These are phyloP conservation scores for Sycobia sp. DNA, from an alignment of 1,140 invertebrate genomes.

Conservation along the genomic window DNA sequence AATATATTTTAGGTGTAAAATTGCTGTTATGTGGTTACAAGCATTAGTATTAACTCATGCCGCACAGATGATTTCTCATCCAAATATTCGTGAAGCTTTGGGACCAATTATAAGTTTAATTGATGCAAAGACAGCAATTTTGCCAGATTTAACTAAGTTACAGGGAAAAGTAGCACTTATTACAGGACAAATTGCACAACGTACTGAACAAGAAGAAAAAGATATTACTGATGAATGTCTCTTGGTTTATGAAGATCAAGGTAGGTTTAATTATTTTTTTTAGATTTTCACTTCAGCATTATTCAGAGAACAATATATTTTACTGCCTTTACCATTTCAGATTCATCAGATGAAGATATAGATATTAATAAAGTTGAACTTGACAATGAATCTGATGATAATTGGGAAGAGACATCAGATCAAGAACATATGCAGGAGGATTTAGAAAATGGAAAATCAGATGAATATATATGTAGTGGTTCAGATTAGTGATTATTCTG, in stretches of 20 bases:
- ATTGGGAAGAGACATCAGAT: conserved; percentile 59
- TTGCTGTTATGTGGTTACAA: conserved; percentile 68
- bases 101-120: conserved; percentile 67
- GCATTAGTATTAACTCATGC: conserved; percentile 66
- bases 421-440: conserved; percentile 50
- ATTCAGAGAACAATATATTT: not conserved
- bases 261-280: conserved; percentile 53
- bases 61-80: conserved; percentile 67
- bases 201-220: conserved; percentile 53
- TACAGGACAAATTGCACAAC: conserved; percentile 63
- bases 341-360: conserved; percentile 53
- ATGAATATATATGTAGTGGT: conserved; percentile 48
- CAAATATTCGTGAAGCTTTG: conserved; percentile 63
- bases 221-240: conserved; percentile 57
- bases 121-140: conserved; percentile 62
- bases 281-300: too few relatives aligned
- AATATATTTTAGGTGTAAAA: conserved; percentile 61
- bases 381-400: conserved; percentile 56
- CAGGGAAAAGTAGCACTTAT: conserved; percentile 66
- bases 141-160: conserved; percentile 64
- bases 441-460: conserved; percentile 48
- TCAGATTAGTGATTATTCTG: conserved; percentile 28
- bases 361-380: conserved; percentile 50
- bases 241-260: conserved; percentile 66
- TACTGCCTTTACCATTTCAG: conserved; percentile 26